Evolutionary conservation across 2,113 vertebrate genomes (phyloP).

Genomic region (Chloebia gouldiae): DNA sequence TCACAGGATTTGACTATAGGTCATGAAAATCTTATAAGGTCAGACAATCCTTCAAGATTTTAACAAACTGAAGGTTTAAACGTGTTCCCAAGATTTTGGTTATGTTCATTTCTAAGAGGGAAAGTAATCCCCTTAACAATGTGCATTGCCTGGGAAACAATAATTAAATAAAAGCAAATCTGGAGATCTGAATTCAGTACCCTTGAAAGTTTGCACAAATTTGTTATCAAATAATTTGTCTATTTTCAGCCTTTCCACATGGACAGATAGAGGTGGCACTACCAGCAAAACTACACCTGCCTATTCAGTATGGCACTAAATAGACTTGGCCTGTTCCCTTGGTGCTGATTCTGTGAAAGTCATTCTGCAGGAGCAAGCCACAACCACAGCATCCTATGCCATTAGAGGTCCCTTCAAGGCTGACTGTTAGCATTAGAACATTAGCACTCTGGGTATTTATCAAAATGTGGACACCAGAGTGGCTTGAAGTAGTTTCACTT

Average conservation of each 20-base stretch:
- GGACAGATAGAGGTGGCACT: background rate
- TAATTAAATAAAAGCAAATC: background rate
- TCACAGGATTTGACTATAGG: slow-evolving; percentile 31
- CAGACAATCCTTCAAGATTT: slow-evolving; percentile 16
- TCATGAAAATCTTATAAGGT: slow-evolving; percentile 38
- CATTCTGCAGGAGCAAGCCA: background rate
- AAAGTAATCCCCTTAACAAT: background rate
- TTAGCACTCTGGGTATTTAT: slow-evolving; percentile 32
- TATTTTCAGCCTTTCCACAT: background rate
- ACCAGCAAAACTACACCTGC: background rate
- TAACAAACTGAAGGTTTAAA: slow-evolving; percentile 7
- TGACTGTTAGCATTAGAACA: background rate
- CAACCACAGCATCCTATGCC: background rate
- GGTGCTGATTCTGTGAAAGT: background rate
- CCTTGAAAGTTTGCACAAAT: background rate
- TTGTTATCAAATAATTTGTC: background rate
- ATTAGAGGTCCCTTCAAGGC: slow-evolving; percentile 19
- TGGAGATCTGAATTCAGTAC: background rate
- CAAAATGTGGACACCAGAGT: slow-evolving; percentile 48
- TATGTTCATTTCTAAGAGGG: background rate
- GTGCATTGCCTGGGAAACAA: background rate
- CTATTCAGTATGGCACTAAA: background rate
- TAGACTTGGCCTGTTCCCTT: background rate
- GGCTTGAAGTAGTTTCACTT: slow-evolving; percentile 57
- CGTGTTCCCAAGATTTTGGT: background rate